Evolutionary conservation across 2,888 invertebrate species (phyloP), one percentile per base, ranked within the genome.

Genomic region (Carpatolechia fugitivella): DNA sequence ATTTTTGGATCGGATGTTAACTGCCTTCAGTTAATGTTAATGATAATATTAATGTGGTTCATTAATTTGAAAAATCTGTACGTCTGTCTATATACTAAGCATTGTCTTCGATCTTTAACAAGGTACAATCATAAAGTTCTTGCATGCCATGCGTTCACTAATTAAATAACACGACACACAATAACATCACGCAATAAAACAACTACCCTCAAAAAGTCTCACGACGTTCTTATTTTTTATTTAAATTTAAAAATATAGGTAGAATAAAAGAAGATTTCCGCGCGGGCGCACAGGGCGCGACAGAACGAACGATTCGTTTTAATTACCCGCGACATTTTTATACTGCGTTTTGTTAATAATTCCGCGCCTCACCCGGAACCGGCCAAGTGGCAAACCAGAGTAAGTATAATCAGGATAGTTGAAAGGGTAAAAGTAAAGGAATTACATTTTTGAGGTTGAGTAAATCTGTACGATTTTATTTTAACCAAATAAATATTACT

Each of bases 291-390:
- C 20, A 3, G 24, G 24, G 44, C 29, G 20, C 7, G 16, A 44
- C 44, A 44, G 13, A 20, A 29, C 44, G 44, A 18, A 24, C 44
- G 44, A 44, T 44, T 44, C 68, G 73, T 72, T 74, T 76, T 78
- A 80, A 80, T 80, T 74, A 77, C 68, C 59, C 58, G 56, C 66
- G 65, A 68, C 73, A 72, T 69, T 75, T 74, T 72, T 72, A 66
- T 68, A 64, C 68, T 64, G 60, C 58, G 59, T 60, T 61, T 58
- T 60, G 65, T 72, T 70, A 65, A 71, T 76, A 74, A 74, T 72
- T 74, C 73, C 70, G 74, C 70, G 74, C 56, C 66, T 68, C 69
- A 70, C 69, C 68, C 67, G 51, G 69, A 63, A 59, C 64, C 51
- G 38, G 54, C 52, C 53, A 51, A 36, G 52, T 50, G 52, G 48